Conservation (phyloP, 2,797 vertebrate species). For the Leptodactylus fallax region DNA sequence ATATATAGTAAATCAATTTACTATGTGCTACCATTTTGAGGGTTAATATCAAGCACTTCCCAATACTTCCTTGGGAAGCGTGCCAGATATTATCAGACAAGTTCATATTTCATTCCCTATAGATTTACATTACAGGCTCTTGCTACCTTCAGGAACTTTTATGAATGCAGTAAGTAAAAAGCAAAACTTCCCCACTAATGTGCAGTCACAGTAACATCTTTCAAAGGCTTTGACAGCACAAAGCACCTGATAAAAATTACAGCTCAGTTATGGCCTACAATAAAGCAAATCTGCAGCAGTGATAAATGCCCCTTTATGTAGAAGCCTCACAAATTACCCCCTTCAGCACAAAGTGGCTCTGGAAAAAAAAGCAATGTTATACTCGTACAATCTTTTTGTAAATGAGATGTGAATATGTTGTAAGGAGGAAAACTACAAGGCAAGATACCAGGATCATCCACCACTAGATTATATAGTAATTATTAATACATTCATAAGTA, state of each 20-base stretch:
- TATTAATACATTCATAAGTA: not conserved
- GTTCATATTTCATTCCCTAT: not conserved
- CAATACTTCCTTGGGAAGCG: not conserved
- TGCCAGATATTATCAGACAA: not conserved
- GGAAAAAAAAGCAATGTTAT: not conserved
- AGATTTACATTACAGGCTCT: not conserved
- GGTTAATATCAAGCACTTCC: not conserved
- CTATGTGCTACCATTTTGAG: not conserved
- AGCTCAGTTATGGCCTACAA: slow-evolving; percentile 1
- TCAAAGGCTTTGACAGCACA: slow-evolving; percentile 33
- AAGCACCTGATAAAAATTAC: slow-evolving; percentile 29
- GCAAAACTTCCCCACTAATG: slow-evolving; percentile 18
- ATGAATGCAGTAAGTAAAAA: slow-evolving; percentile 32
- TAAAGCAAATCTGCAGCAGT: slow-evolving; percentile 30
- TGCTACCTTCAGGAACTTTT: slow-evolving; percentile 6
- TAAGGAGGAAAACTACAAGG: not conserved
- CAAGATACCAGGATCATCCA: not conserved
- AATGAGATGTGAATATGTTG: not conserved
- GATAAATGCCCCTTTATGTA: slow-evolving; percentile 6
- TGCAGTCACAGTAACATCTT: slow-evolving; percentile 22
- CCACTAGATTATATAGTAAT: not conserved
- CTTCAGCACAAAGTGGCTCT: not conserved
- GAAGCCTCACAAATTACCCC: not conserved
- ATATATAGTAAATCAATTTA: not conserved
- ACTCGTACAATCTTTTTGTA: not conserved